Conservation (phyloP, 2,113 vertebrate species). For the Micronisus gabar region DNA sequence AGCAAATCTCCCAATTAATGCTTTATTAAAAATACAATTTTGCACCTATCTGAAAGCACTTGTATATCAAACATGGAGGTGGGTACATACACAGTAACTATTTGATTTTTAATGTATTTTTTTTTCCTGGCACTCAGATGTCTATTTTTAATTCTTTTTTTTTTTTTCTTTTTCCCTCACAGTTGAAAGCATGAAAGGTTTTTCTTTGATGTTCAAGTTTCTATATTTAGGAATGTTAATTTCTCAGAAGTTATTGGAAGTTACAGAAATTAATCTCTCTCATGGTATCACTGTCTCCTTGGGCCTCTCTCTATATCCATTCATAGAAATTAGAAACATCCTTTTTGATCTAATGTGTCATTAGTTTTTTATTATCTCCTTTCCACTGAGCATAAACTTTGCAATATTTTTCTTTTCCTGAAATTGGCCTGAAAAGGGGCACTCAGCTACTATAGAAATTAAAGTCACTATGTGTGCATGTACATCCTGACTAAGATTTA, state of each 20-base stretch:
- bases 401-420: neutral
- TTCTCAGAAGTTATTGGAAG: neutral
- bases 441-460: neutral
- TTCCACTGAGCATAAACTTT: neutral
- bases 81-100: neutral
- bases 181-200: neutral
- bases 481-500: neutral
- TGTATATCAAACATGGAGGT: neutral
- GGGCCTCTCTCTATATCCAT: neutral
- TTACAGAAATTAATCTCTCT: neutral
- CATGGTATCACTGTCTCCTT: neutral
- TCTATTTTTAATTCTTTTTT: neutral
- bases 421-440: neutral
- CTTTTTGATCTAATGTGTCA: neutral
- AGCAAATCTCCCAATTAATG: neutral
- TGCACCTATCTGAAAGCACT: neutral
- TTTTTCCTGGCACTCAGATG: neutral
- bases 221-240: conserved; percentile 1
- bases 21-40: neutral
- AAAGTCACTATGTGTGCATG: neutral
- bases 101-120: neutral
- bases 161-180: rapidly evolving
- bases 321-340: neutral
- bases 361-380: neutral
- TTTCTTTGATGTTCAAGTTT: neutral